phyloP scores from a whole-genome alignment of 2,113 vertebrate species.

The Ranitomeya variabilis region DNA sequence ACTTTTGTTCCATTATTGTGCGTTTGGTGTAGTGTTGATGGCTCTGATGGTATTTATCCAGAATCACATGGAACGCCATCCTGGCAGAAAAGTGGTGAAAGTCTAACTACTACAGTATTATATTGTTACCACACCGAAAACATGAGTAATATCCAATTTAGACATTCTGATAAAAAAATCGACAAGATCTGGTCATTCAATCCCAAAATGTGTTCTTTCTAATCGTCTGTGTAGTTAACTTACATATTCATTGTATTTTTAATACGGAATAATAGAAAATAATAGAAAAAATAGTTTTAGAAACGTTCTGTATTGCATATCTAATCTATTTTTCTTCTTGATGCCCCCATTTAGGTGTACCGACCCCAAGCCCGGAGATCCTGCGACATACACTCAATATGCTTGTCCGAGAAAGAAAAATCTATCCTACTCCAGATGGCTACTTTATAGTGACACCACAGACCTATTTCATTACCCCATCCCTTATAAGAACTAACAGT shows the following conservation, averaged over 20 bases:
- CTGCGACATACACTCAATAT: constrained; percentile 93
- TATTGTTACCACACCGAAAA: neutral
- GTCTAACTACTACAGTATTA: neutral
- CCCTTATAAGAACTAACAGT: constrained; percentile 95
- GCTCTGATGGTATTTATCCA: too few relatives aligned
- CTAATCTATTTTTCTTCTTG: constrained; percentile 57
- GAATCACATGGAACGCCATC: too few relatives aligned
- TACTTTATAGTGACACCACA: constrained; percentile 98
- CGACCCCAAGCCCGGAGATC: constrained; percentile 95
- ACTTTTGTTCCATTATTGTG: too few relatives aligned
- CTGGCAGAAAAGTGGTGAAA: too few relatives aligned
- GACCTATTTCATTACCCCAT: constrained; percentile 98
- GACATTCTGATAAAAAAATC: neutral
- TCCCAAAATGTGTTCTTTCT: neutral
- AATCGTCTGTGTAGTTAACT: neutral
- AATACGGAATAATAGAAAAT: neutral
- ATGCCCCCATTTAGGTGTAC: constrained; percentile 81
- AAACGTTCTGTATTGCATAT: neutral
- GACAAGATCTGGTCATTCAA: neutral
- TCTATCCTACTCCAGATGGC: constrained; percentile 94
- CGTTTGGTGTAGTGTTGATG: too few relatives aligned
- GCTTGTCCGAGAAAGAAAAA: constrained; percentile 95
- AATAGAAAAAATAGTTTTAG: neutral
- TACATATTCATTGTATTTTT: neutral
- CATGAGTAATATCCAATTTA: neutral